Base-by-base conservation (phyloP, 2,797 vertebrate genomes). In the Eulemur mongoz region DNA sequence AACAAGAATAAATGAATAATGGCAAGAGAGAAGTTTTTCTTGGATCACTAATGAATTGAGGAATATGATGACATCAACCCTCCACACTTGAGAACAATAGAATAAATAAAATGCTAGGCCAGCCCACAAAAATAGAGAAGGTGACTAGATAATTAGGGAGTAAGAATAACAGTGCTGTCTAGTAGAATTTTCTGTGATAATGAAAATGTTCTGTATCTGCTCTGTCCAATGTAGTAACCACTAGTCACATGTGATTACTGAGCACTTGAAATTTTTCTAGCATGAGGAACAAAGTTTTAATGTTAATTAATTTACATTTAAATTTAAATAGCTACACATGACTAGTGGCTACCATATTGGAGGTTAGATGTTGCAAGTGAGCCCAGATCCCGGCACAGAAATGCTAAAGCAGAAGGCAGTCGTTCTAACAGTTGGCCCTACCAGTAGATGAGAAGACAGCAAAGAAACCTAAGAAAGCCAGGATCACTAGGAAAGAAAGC, bases 251-350 rank as follows among this genome's bases (percentile, higher is more conserved):
- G 40, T 73, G n/a, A 87, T 92, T 96, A 76, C 17, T 72, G n/a
- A 88, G 38, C 32, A 70, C 40, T 90, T 95, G 63, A 89, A 97
- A 83, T 89, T 45, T 96, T 30, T 93, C 32, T 91, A 86, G 17
- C 91, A n/a, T 91, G 67, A 92, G 35, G 35, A 89, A 43, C 43
- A 38, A 85, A 72, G 43, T 86, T 96, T 95, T 81, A n/a, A 59
- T 76, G 75, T 72, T 57, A 76, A 50, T 90, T 93, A 38, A 79
- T 89, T 45, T 91, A 54, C 13, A 70, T 91, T 93, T 43, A 81
- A 59, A 92, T 84, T 84, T 92, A 81, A 93, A 69, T 80, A 65
- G 13, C 23, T 81, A 40, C 12, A 48, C 23, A 14, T 89, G 50
- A 54, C 43, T 88, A 88, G 1, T 82, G 57, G 54, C 11, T 88